A percentile compares a stretch with the other conserved stretches of the same genome.
These are phyloP conservation scores for Morone chrysops DNA, from an alignment of 2,113 vertebrate species.

Conservation along the genomic window DNA sequence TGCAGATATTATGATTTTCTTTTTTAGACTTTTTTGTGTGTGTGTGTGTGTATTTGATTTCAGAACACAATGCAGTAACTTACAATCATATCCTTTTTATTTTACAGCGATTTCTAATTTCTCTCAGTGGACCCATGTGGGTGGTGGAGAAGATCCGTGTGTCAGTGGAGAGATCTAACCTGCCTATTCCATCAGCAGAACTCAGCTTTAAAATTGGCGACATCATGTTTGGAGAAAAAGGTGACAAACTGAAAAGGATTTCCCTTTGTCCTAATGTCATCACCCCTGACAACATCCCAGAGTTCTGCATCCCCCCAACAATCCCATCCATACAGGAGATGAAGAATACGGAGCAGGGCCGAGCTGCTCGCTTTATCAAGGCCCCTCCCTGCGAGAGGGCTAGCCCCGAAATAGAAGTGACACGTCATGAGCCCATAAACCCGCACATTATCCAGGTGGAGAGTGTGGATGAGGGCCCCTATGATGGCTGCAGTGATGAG, in stretches of 20 bases:
- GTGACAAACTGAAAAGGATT: slow-evolving; percentile 75
- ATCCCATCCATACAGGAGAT: slow-evolving; percentile 75
- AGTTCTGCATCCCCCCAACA: slow-evolving; percentile 86
- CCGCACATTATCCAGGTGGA: slow-evolving; percentile 91
- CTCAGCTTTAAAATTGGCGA: slow-evolving; percentile 80
- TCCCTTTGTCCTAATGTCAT: slow-evolving; percentile 85
- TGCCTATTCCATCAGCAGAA: slow-evolving; percentile 77
- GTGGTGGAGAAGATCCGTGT: slow-evolving; percentile 82
- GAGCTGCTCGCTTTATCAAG: slow-evolving; percentile 50
- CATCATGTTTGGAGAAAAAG: slow-evolving; percentile 84
- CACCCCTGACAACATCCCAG: slow-evolving; percentile 86
- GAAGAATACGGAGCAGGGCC: slow-evolving; percentile 68
- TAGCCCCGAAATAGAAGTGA: slow-evolving; percentile 63
- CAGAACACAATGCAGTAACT: not conserved
- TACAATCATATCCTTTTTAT: not conserved
- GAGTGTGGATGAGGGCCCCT: slow-evolving; percentile 85
- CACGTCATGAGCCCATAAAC: slow-evolving; percentile 54
- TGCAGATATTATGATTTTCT: not conserved
- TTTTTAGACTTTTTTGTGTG: not conserved
- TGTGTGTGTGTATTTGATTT: slow-evolving; percentile 4
- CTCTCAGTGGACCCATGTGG: slow-evolving; percentile 77
- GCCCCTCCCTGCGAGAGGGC: slow-evolving; percentile 56
- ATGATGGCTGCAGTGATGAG: slow-evolving; percentile 80
- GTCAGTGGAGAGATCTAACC: slow-evolving; percentile 81
- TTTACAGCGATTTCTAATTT: slow-evolving; percentile 52